Percentiles rank a stretch among this genome's conserved stretches.
Evolutionary conservation across 2,113 vertebrate genomes (phyloP).

Genomic region (Hylia prasina): DNA sequence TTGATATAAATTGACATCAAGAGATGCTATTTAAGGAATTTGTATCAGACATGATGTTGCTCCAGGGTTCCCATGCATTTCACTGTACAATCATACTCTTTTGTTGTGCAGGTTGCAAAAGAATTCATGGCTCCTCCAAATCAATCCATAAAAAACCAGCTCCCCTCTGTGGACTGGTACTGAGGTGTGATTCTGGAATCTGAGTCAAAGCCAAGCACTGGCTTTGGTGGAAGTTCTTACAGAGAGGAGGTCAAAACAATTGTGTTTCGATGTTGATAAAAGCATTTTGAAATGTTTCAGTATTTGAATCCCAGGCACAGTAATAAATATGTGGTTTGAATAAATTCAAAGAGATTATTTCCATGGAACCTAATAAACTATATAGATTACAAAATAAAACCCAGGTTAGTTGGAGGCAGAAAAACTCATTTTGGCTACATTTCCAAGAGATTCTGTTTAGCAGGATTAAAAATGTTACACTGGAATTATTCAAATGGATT

Average conservation of each 20-base stretch:
- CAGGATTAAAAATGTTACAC: neutral
- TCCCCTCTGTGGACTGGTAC: neutral
- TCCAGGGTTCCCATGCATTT: neutral
- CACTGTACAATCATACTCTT: neutral
- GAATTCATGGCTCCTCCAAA: neutral
- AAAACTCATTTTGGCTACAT: neutral
- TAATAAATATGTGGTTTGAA: neutral
- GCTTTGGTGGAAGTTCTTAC: neutral
- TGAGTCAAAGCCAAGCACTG: neutral
- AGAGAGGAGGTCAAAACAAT: neutral
- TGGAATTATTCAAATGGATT: constrained; percentile 17
- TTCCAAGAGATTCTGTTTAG: neutral
- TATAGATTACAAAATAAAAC: neutral
- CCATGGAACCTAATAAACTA: neutral
- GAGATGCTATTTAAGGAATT: neutral
- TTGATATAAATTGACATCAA: neutral
- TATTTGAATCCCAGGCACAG: neutral
- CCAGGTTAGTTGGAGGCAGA: neutral
- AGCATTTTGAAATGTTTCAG: neutral
- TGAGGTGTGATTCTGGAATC: neutral
- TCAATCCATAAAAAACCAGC: neutral
- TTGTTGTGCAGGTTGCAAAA: neutral
- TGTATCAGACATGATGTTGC: neutral
- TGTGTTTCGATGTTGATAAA: neutral
- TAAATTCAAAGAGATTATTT: neutral